Conservation (phyloP, 1,140 invertebrate species). For the Harpegnathos saltator region DNA sequence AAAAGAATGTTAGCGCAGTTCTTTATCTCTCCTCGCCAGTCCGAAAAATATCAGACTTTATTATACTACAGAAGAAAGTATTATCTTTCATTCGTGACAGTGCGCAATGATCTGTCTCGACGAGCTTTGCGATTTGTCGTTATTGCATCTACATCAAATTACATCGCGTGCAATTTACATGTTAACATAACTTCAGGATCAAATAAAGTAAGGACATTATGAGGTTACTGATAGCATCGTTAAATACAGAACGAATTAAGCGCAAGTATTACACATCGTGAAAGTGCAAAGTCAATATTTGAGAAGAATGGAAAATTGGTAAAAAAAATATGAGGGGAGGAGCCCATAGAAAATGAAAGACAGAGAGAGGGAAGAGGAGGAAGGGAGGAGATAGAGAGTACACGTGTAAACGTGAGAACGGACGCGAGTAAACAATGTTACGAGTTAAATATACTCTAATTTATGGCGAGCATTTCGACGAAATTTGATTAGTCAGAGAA, state of each 20-base stretch:
- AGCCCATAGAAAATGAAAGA: not conserved
- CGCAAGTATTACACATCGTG: not conserved
- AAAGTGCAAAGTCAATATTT: conserved; percentile 20
- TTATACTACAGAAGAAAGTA: not conserved
- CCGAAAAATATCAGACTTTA: not conserved
- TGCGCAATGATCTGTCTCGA: not conserved
- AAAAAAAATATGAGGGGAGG: conserved; percentile 10
- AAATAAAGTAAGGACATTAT: not conserved
- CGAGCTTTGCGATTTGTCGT: not conserved
- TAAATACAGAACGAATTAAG: conserved; percentile 4
- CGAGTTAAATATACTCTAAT: not conserved
- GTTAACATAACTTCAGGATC: not conserved
- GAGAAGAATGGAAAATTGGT: not conserved
- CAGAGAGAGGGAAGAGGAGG: no score
- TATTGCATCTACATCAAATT: not conserved
- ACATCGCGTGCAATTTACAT: not conserved
- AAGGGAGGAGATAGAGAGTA: no score
- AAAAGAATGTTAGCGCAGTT: conserved; percentile 7
- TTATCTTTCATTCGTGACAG: not conserved
- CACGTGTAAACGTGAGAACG: not conserved
- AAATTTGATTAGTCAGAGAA: conserved; percentile 15
- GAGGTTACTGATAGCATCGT: not conserved
- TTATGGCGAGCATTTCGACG: conserved; percentile 7
- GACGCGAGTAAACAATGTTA: conserved; percentile 6
- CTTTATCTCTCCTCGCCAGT: not conserved